These are phyloP conservation scores for Philonicus albiceps DNA, from an alignment of 2,888 invertebrate species.

Conservation along the genomic window DNA sequence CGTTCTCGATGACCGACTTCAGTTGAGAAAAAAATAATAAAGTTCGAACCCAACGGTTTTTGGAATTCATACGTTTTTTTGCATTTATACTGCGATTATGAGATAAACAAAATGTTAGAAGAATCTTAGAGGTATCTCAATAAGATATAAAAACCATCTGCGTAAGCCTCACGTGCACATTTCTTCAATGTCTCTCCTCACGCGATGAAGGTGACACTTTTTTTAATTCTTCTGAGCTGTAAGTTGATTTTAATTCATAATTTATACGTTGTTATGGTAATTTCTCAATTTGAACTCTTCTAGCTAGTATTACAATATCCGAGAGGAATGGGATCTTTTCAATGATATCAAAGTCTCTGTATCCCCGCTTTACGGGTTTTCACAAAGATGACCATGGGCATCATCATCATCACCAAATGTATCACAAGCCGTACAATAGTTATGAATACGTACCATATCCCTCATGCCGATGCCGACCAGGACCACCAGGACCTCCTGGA, in stretches of 20 bases:
- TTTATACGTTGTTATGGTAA: background rate
- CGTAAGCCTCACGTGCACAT: background rate
- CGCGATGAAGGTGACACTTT: background rate
- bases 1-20: background rate
- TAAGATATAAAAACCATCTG: background rate
- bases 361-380: background rate
- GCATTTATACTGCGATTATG: background rate
- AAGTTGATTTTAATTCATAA: background rate
- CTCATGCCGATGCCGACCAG: background rate
- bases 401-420: background rate
- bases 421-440: background rate
- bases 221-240: background rate
- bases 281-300: background rate
- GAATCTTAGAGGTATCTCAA: background rate
- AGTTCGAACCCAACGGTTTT: background rate
- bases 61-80: background rate
- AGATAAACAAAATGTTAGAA: background rate
- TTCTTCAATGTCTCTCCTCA: background rate
- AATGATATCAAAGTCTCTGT: background rate
- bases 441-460: background rate
- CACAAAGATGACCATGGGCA: background rate
- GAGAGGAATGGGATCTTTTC: background rate
- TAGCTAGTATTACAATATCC: background rate
- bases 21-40: background rate
- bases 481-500: background rate